phyloP scores from a whole-genome alignment of 23 tunicate genomes.

The Diplosoma virens region DNA sequence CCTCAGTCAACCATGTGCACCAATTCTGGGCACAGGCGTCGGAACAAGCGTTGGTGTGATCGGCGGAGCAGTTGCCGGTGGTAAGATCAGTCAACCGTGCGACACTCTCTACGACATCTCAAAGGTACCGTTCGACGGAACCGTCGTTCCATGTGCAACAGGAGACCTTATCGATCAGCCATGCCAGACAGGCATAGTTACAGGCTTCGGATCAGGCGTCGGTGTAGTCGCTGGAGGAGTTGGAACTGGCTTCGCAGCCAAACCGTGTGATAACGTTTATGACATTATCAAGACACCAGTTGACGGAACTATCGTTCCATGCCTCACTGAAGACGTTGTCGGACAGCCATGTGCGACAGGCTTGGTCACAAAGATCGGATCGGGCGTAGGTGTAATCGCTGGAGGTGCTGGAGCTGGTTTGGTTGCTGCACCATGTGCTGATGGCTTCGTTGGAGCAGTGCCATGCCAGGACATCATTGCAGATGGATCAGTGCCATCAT shows the following conservation, averaged over 20 bases:
- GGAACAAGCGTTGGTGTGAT: too few species aligned
- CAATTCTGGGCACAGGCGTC: too few species aligned
- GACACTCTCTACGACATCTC: too few species aligned
- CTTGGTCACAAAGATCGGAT: not conserved
- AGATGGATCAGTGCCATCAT: not conserved
- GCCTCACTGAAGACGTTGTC: not conserved
- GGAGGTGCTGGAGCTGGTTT: too few species aligned
- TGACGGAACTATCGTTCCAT: too few species aligned
- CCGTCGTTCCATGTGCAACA: not conserved
- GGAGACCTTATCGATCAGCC: not conserved
- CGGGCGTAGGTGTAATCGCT: not conserved
- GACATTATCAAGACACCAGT: too few species aligned
- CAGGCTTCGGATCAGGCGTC: not conserved
- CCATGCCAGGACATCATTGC: slow-evolving; percentile 6
- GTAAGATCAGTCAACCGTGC: too few species aligned
- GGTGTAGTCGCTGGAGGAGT: slow-evolving; percentile 2
- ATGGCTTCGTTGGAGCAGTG: not conserved
- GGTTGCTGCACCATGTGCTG: slow-evolving; percentile 2
- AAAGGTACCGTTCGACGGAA: not conserved
- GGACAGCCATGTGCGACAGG: not conserved
- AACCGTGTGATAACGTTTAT: too few species aligned
- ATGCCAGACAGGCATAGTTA: not conserved
- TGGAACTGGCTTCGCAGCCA: too few species aligned
- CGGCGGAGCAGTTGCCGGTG: not conserved
- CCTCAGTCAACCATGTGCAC: slow-evolving; percentile 2